Percentiles rank a stretch among this genome's conserved stretches.
These are phyloP conservation scores for Eptatretus atami DNA, from an alignment of 2,797 vertebrate genomes.

Conservation along the genomic window DNA sequence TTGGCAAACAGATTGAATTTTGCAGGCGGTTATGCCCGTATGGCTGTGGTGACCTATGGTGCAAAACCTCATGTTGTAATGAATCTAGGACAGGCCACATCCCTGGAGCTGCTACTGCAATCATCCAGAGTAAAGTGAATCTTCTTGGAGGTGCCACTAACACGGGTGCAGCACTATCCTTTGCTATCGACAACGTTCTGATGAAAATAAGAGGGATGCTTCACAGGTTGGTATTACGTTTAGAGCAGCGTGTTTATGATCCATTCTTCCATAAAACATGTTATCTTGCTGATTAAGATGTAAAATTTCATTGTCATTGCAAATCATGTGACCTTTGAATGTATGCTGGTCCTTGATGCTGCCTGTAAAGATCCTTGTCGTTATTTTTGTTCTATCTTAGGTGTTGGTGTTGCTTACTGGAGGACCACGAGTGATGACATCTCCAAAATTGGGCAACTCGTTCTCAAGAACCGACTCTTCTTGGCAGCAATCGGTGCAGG, in stretches of 20 bases:
- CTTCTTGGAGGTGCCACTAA: neutral
- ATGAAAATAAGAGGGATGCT: neutral
- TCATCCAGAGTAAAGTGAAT: neutral
- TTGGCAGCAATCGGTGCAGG: neutral
- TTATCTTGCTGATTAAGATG: no score
- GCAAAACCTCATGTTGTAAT: neutral
- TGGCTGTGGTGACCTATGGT: conserved; percentile 1
- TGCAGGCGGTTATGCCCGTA: neutral
- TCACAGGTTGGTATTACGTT: no score
- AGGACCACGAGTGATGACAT: neutral
- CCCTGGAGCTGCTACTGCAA: neutral
- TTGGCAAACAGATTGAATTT: neutral
- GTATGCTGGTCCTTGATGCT: no score
- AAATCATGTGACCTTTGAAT: no score
- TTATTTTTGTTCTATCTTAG: neutral
- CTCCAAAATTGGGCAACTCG: neutral
- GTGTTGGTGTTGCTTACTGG: conserved; percentile 1
- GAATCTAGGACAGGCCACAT: neutral
- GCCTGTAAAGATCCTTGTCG: no score
- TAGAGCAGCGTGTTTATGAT: no score
- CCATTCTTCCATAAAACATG: no score
- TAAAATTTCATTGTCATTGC: no score
- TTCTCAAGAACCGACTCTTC: neutral
- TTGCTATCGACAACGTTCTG: neutral
- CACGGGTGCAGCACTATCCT: conserved; percentile 2